These are phyloP conservation scores for Drosophila sordidula DNA, from an alignment of 2,888 invertebrate species.

Conservation along the genomic window DNA sequence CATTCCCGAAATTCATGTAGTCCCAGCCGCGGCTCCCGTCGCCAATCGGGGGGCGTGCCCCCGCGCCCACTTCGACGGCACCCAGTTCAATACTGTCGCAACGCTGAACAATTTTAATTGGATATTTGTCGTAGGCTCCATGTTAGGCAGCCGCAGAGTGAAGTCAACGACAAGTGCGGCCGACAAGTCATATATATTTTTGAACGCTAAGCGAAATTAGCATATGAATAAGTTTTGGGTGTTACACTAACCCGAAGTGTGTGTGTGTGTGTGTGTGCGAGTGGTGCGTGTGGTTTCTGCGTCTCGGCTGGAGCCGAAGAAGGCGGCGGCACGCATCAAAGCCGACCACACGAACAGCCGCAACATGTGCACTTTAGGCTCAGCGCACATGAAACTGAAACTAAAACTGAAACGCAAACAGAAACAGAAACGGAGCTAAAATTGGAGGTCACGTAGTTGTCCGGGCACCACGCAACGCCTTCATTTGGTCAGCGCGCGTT, in stretches of 20 bases:
- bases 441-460: constrained; percentile 79
- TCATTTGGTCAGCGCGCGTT: constrained; percentile 49
- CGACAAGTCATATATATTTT: constrained; percentile 46
- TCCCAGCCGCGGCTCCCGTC: constrained; percentile 11
- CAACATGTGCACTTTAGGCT: constrained; percentile 3
- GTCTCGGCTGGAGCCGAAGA: constrained; percentile 43
- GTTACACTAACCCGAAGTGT: constrained; percentile 29
- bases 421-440: constrained; percentile 60
- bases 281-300: constrained; percentile 55
- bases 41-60: constrained; percentile 9
- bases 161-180: constrained; percentile 54
- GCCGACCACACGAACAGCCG: constrained; percentile 64
- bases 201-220: constrained; percentile 69
- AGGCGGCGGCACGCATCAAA: constrained; percentile 70
- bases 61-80: not conserved
- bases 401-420: constrained; percentile 40
- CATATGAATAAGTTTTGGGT: constrained; percentile 71
- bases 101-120: constrained; percentile 71
- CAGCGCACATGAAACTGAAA: not conserved
- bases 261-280: constrained; percentile 25
- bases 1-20: constrained; percentile 3
- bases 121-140: constrained; percentile 64
- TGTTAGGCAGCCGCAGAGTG: constrained; percentile 40
- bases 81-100: constrained; percentile 57
- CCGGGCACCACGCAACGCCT: constrained; percentile 62